These are phyloP conservation scores for Pachyseris speciosa DNA, from an alignment of 64 coral and sea anemone species.

Conservation along the genomic window DNA sequence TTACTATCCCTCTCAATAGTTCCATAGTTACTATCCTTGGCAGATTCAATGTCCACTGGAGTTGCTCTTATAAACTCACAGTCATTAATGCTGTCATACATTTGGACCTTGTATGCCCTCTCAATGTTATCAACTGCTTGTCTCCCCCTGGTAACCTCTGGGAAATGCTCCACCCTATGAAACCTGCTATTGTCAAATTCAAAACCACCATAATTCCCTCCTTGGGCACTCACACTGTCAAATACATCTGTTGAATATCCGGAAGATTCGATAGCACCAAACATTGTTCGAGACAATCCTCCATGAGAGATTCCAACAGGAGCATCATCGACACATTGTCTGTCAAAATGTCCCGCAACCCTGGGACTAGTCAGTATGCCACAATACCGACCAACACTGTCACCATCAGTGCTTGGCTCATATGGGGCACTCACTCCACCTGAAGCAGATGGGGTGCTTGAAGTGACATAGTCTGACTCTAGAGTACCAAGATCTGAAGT, in stretches of 20 bases:
- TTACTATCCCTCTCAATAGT: constrained; percentile 98
- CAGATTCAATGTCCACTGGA: constrained; percentile 82
- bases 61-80: constrained; percentile 83
- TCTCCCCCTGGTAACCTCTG: constrained; percentile 1
- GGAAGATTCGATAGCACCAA: constrained; percentile 84
- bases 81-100: constrained; percentile 57
- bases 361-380: constrained; percentile 58
- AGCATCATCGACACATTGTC: constrained; percentile 25
- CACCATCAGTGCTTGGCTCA: constrained; percentile 40
- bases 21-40: constrained; percentile 98
- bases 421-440: constrained; percentile 22
- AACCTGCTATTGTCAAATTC: constrained; percentile 14
- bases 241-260: constrained; percentile 85
- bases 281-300: constrained; percentile 62
- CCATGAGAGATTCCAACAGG: constrained; percentile 51
- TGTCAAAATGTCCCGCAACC: constrained; percentile 68
- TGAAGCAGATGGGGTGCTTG: constrained; percentile 20
- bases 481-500: constrained; percentile 86
- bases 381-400: constrained; percentile 24
- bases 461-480: constrained; percentile 68
- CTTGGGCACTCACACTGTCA: constrained; percentile 90
- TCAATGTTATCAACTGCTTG: background rate
- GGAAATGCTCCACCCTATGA: constrained; percentile 10
- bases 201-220: constrained; percentile 52
- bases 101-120: constrained; percentile 1